Conservation (phyloP, 1,140 invertebrate species). For the Drosophila paulistorum region DNA sequence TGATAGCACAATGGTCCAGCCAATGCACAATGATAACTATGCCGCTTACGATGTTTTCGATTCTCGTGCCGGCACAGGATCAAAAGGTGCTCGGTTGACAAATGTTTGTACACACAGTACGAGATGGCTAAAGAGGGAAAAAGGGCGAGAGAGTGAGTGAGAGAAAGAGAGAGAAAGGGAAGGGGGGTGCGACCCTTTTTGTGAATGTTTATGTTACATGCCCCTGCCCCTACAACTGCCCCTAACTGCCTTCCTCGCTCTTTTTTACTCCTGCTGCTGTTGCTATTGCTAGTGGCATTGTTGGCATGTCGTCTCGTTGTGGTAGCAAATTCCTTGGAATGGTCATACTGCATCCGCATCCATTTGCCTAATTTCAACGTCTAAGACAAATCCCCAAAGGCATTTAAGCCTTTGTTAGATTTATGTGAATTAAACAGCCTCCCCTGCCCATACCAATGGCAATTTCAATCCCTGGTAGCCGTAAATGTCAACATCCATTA, state of each 20-base stretch:
- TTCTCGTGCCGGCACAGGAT: slow-evolving; percentile 71
- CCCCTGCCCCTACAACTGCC: slow-evolving; percentile 35
- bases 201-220: slow-evolving; percentile 76
- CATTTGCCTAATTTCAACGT: slow-evolving; percentile 76
- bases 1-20: slow-evolving; percentile 71
- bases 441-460: slow-evolving; percentile 10
- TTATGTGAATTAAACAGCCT: slow-evolving; percentile 78
- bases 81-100: slow-evolving; percentile 75
- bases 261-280: slow-evolving; percentile 27
- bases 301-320: slow-evolving; percentile 25
- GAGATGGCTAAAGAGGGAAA: neutral
- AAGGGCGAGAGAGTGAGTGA: slow-evolving; percentile 1
- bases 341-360: slow-evolving; percentile 38
- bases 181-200: slow-evolving; percentile 59
- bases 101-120: slow-evolving; percentile 70
- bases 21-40: slow-evolving; percentile 72
- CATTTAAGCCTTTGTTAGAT: slow-evolving; percentile 62
- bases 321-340: slow-evolving; percentile 73
- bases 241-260: neutral
- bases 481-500: slow-evolving; percentile 82
- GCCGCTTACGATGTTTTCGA: slow-evolving; percentile 71
- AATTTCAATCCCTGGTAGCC: slow-evolving; percentile 59
- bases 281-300: slow-evolving; percentile 45
- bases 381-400: slow-evolving; percentile 74
- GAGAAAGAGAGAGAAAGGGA: slow-evolving; percentile 5